A percentile compares a stretch with the other conserved stretches of the same genome.
phyloP scores from a whole-genome alignment of 2,113 vertebrate genomes.

The Stegostoma tigrinum region DNA sequence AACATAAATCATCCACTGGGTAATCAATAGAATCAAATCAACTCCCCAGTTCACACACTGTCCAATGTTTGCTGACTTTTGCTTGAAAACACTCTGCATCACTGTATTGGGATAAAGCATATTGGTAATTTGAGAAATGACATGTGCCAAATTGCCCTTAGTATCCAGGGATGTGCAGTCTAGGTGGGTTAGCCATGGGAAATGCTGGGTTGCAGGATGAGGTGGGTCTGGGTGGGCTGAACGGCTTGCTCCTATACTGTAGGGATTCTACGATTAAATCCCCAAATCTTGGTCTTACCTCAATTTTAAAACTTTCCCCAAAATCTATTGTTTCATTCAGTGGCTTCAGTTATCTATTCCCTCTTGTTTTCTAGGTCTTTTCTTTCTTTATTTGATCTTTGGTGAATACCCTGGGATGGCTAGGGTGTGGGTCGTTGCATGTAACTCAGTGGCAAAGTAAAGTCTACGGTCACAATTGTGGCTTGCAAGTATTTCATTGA shows the following conservation, averaged over 20 bases:
- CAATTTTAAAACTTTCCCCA: not conserved
- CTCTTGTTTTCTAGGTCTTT: not conserved
- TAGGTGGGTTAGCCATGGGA: too few relatives aligned
- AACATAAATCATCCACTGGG: not conserved
- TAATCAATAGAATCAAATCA: not conserved
- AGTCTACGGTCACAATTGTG: not conserved
- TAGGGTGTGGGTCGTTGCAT: not conserved
- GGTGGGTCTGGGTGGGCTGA: too few relatives aligned
- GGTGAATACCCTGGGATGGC: not conserved
- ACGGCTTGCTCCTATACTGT: too few relatives aligned
- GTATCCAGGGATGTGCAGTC: too few relatives aligned
- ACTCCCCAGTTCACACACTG: not conserved
- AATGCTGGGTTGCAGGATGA: too few relatives aligned
- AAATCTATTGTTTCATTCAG: not conserved
- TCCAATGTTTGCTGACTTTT: not conserved
- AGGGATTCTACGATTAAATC: too few relatives aligned
- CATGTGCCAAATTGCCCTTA: not conserved
- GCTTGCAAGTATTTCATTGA: slow-evolving; percentile 5
- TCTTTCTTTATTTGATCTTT: too few relatives aligned
- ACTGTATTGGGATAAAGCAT: too few relatives aligned
- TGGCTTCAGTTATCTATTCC: not conserved
- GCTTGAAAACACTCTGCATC: too few relatives aligned
- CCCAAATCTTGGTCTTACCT: not conserved
- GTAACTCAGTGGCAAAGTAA: not conserved
- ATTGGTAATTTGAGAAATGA: not conserved